Conservation (phyloP, 2,797 vertebrate genomes). For the Pseudopleuronectes americanus region DNA sequence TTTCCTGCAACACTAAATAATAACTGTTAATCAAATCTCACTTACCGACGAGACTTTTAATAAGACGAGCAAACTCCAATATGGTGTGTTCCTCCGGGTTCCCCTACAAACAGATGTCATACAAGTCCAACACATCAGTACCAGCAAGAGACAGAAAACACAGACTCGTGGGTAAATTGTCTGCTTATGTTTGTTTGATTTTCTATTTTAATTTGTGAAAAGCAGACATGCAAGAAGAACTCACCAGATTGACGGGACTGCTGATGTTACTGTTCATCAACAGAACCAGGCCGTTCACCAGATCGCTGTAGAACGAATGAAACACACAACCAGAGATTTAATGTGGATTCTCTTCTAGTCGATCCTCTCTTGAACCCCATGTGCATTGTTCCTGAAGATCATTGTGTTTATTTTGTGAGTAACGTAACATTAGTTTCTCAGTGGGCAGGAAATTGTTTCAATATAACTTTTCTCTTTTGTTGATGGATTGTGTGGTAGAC, state of each 20-base stretch:
- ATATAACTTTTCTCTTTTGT: too few relatives aligned
- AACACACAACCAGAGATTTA: conserved; percentile 9
- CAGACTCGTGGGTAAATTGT: background rate
- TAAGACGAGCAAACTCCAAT: conserved; percentile 96
- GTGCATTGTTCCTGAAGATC: background rate
- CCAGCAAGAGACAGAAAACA: background rate
- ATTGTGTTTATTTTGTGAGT: background rate
- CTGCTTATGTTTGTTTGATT: background rate
- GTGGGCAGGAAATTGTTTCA: too few relatives aligned
- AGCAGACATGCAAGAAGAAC: conserved; percentile 42
- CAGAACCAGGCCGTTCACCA: conserved; percentile 95
- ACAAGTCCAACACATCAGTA: conserved; percentile 20
- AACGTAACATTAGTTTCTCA: too few relatives aligned
- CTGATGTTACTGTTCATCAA: conserved; percentile 99
- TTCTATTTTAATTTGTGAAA: conserved; percentile 12
- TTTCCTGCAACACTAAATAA: too few relatives aligned
- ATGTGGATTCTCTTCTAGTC: background rate
- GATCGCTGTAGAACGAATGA: conserved; percentile 85
- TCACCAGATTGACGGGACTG: conserved; percentile 98
- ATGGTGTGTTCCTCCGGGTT: conserved; percentile 99
- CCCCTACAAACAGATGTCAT: conserved; percentile 83
- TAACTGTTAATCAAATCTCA: background rate
- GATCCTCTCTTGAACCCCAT: background rate
- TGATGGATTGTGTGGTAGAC: too few relatives aligned
- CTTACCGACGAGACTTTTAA: conserved; percentile 97